A percentile compares a stretch with the other conserved stretches of the same genome.
These are phyloP conservation scores for Polypterus senegalus DNA, from an alignment of 2,113 vertebrate genomes.

Conservation along the genomic window DNA sequence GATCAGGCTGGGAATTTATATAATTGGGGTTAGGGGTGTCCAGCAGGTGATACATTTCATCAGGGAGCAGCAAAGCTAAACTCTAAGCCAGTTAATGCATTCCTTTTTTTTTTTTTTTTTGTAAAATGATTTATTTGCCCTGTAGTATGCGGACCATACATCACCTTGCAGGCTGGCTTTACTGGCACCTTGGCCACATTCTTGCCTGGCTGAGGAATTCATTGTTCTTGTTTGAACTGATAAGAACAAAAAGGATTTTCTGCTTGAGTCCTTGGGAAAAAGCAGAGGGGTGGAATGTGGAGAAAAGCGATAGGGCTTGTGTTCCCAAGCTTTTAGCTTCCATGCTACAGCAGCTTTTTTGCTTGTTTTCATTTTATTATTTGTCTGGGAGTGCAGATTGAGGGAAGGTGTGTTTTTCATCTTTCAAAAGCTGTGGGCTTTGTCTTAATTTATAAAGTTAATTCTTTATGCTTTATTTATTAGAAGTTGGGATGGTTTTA, in stretches of 20 bases:
- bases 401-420: too few species aligned
- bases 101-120: slow-evolving; percentile 32
- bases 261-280: slow-evolving; percentile 54
- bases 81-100: slow-evolving; percentile 26
- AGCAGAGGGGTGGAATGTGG: slow-evolving; percentile 43
- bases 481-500: too few species aligned
- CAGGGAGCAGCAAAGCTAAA: not conserved
- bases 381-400: too few species aligned
- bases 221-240: slow-evolving; percentile 71
- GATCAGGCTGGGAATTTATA: not conserved
- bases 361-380: too few species aligned
- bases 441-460: too few species aligned
- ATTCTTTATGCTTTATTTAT: too few species aligned
- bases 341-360: slow-evolving; percentile 18
- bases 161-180: slow-evolving; percentile 64
- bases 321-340: slow-evolving; percentile 39
- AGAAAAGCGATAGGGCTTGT: slow-evolving; percentile 32
- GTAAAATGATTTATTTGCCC: slow-evolving; percentile 53
- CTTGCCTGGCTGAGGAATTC: slow-evolving; percentile 57
- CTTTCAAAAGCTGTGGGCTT: too few species aligned
- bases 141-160: slow-evolving; percentile 48
- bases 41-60: not conserved
- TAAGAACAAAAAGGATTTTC: slow-evolving; percentile 64
- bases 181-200: slow-evolving; percentile 69
- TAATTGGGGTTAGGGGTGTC: not conserved